phyloP scores from a whole-genome alignment of 53 echinoderm and acorn worm species.

The Henricia sp. region DNA sequence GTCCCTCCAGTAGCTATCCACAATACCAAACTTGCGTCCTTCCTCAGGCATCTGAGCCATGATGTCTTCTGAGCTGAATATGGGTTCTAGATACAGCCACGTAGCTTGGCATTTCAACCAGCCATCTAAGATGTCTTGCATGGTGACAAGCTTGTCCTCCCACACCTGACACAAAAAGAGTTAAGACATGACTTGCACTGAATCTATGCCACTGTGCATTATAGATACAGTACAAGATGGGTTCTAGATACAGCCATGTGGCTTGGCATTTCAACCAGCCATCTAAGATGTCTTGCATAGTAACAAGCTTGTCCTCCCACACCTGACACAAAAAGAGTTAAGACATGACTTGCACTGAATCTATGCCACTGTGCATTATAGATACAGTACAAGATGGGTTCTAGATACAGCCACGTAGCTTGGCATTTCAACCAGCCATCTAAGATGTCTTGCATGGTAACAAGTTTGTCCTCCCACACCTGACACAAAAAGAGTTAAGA shows the following conservation, averaged over 20 bases:
- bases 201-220: too few relatives aligned
- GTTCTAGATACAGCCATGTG: conserved; percentile 97
- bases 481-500: too few relatives aligned
- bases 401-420: too few relatives aligned
- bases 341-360: too few relatives aligned
- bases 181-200: too few relatives aligned
- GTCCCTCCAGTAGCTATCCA: conserved; percentile 99
- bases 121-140: conserved; percentile 97
- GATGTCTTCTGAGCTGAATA: conserved; percentile 99
- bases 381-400: too few relatives aligned
- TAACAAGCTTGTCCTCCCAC: conserved; percentile 97
- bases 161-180: conserved; percentile 80
- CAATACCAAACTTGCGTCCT: conserved; percentile 99
- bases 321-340: too few relatives aligned
- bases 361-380: too few relatives aligned
- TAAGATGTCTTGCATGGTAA: too few relatives aligned
- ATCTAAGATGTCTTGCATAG: conserved; percentile 96
- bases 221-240: too few relatives aligned
- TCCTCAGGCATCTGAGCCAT: conserved; percentile 99
- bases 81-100: conserved; percentile 99
- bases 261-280: conserved; percentile 97
- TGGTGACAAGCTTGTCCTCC: conserved; percentile 98
- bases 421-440: too few relatives aligned
- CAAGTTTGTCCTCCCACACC: too few relatives aligned
- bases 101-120: conserved; percentile 99